Percentiles rank a stretch among this genome's conserved stretches.
phyloP scores from a whole-genome alignment of 1,140 invertebrate species.

The Neodiprion pinetum region DNA sequence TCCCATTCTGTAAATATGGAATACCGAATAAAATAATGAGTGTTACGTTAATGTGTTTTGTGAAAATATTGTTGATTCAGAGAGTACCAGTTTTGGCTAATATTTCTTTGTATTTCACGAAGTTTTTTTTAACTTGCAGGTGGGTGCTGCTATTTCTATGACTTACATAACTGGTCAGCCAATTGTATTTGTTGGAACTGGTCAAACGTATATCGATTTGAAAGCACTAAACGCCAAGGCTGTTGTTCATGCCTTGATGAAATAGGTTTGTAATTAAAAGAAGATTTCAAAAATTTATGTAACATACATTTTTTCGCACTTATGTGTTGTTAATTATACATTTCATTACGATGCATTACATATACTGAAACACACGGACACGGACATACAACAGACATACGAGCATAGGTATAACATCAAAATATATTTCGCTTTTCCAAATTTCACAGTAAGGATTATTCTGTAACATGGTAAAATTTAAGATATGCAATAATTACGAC shows the following conservation, averaged over 20 bases:
- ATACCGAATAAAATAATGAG: no score
- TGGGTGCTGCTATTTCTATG: constrained; percentile 99
- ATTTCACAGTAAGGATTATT: not conserved
- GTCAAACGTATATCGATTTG: constrained; percentile 98
- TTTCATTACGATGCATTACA: not conserved
- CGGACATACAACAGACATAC: not conserved
- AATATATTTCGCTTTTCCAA: not conserved
- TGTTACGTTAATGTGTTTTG: no score
- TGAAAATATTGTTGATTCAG: no score
- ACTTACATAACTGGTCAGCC: constrained; percentile 99
- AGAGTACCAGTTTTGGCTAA: no score
- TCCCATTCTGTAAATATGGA: no score
- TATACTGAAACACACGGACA: not conserved
- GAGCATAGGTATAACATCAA: not conserved
- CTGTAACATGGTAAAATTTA: not conserved
- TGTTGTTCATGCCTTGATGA: constrained; percentile 96
- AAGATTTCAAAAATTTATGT: not conserved
- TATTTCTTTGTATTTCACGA: not conserved
- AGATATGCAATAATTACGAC: not conserved
- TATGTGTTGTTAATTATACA: not conserved
- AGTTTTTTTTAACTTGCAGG: constrained; percentile 64
- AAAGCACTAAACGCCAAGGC: constrained; percentile 97
- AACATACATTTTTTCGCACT: not conserved
- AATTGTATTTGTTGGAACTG: constrained; percentile 99
- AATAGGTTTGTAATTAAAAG: constrained; percentile 64